phyloP scores from a whole-genome alignment of 2,888 invertebrate genomes.

The Junonia oenone region DNA sequence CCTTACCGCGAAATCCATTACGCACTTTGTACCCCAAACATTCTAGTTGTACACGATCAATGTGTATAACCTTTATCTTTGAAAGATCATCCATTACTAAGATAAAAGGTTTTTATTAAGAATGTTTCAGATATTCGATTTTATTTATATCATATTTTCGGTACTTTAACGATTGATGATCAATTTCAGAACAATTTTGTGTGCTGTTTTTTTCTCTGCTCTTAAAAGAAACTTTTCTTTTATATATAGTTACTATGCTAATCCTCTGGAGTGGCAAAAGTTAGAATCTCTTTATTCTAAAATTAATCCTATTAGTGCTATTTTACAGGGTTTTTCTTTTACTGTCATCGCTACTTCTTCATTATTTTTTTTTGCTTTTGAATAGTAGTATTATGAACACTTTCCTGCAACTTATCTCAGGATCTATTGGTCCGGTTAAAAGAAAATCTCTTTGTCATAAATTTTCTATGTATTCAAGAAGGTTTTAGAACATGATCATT shows the following conservation, averaged over 20 bases:
- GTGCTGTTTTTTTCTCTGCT: not conserved
- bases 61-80: slow-evolving; percentile 52
- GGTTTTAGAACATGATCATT: too few relatives aligned
- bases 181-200: not conserved
- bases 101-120: slow-evolving; percentile 45
- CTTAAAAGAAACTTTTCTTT: not conserved
- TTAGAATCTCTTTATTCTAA: not conserved
- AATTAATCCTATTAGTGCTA: too few relatives aligned
- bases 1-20: slow-evolving; percentile 52
- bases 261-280: not conserved
- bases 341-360: too few relatives aligned
- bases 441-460: too few relatives aligned
- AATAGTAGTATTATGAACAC: too few relatives aligned
- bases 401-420: too few relatives aligned
- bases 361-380: too few relatives aligned
- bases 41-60: slow-evolving; percentile 41
- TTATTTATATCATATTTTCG: not conserved
- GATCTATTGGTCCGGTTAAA: too few relatives aligned
- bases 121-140: not conserved
- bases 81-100: slow-evolving; percentile 57
- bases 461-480: too few relatives aligned
- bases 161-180: not conserved
- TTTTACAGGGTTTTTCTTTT: too few relatives aligned
- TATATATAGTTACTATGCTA: not conserved
- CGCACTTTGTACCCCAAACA: slow-evolving; percentile 43